These are phyloP conservation scores for Callorhinus ursinus DNA, from an alignment of 2,113 vertebrate genomes.

Conservation along the genomic window DNA sequence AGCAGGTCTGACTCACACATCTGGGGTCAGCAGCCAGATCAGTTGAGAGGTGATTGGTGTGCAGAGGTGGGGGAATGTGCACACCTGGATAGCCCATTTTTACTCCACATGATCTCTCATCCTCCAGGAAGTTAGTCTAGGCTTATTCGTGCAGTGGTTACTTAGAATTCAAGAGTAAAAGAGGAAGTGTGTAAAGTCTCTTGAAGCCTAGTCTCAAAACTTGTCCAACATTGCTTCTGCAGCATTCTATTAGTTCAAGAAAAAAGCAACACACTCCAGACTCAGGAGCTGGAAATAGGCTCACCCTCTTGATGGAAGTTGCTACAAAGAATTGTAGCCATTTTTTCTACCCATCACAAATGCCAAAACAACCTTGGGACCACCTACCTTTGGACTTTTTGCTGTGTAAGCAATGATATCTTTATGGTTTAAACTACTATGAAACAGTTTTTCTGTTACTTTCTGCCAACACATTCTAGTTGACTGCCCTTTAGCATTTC, in stretches of 20 bases:
- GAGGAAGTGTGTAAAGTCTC: background rate
- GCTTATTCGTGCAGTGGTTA: background rate
- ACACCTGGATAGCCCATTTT: background rate
- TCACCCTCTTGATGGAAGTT: background rate
- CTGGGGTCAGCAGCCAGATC: background rate
- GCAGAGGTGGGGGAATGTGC: background rate
- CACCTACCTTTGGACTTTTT: background rate
- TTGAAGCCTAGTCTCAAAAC: background rate
- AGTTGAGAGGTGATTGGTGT: background rate
- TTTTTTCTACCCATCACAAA: background rate
- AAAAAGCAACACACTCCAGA: background rate
- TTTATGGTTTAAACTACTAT: background rate
- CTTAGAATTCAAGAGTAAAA: background rate
- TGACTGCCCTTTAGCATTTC: background rate
- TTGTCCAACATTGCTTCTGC: background rate
- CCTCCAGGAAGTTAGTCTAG: background rate
- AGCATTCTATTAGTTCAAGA: background rate
- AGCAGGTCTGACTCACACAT: background rate
- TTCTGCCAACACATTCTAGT: background rate
- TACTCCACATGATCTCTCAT: background rate
- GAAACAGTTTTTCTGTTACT: background rate
- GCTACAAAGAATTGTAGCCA: background rate
- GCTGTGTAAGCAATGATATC: background rate
- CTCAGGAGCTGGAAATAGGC: background rate
- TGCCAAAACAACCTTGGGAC: background rate